Evolutionary conservation across 1,140 invertebrate species (phyloP).

Genomic region (Pseudachorutes palmiensis): DNA sequence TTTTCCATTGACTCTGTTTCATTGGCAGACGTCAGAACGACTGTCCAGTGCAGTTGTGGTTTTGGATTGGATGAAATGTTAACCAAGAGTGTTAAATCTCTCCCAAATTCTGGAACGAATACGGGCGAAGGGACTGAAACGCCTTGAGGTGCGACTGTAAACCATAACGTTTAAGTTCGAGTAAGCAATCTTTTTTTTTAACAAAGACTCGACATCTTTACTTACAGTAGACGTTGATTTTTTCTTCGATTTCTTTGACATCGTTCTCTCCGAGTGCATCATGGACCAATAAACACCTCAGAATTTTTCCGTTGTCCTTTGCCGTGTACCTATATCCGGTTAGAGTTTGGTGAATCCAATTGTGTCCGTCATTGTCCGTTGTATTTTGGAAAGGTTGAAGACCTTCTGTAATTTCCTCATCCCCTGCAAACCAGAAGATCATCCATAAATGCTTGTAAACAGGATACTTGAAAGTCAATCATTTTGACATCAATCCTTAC

Average conservation of each 20-base stretch:
- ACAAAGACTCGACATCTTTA: neutral
- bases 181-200: neutral
- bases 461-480: neutral
- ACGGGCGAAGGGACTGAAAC: neutral
- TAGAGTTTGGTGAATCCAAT: slow-evolving; percentile 28
- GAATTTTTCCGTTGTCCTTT: slow-evolving; percentile 31
- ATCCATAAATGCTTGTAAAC: neutral
- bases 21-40: neutral
- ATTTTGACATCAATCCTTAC: slow-evolving; percentile 16
- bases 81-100: slow-evolving; percentile 16
- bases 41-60: slow-evolving; percentile 18
- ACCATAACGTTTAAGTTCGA: neutral
- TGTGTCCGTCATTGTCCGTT: neutral
- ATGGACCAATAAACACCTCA: slow-evolving; percentile 32
- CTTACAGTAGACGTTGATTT: slow-evolving; percentile 34
- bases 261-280: slow-evolving; percentile 26
- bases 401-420: neutral
- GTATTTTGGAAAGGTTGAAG: neutral
- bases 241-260: slow-evolving; percentile 20
- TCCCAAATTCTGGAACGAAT: slow-evolving; percentile 22
- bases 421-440: neutral
- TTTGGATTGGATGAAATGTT: slow-evolving; percentile 36
- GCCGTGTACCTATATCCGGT: slow-evolving; percentile 22
- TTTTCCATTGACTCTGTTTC: neutral
- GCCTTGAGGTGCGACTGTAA: slow-evolving; percentile 27